phyloP scores from a whole-genome alignment of 2,797 vertebrate species.

The Gallinago nigripennis region DNA sequence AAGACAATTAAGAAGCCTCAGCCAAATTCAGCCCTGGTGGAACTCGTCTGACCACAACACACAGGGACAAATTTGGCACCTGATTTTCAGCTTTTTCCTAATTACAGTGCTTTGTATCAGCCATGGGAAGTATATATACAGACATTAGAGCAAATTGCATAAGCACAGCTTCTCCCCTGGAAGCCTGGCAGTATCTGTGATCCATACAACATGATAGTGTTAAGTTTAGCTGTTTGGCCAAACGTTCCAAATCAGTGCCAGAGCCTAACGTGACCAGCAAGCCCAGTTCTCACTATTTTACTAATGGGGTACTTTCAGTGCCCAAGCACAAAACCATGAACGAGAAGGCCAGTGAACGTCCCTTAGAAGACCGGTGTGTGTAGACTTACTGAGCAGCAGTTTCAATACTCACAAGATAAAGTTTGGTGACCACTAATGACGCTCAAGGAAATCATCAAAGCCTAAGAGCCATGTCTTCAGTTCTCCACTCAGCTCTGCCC shows the following conservation, averaged over 20 bases:
- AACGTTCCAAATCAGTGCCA: not conserved
- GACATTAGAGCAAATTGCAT: not conserved
- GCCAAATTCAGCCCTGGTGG: not conserved
- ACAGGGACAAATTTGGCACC: not conserved
- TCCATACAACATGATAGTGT: fast-evolving
- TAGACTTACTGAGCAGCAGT: not conserved
- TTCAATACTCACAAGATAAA: not conserved
- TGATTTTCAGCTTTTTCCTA: not conserved
- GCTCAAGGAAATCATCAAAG: not conserved
- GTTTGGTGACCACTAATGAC: not conserved
- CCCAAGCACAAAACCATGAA: not conserved
- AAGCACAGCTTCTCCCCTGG: not conserved
- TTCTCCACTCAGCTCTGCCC: not conserved
- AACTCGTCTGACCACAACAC: not conserved
- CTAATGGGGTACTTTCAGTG: not conserved
- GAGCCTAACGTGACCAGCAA: not conserved
- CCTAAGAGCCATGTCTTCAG: not conserved
- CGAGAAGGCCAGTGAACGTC: not conserved
- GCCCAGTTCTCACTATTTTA: not conserved
- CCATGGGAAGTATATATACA: not conserved
- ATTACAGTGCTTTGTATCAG: not conserved
- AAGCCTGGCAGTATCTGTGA: not conserved
- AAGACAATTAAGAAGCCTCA: not conserved
- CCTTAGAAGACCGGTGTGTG: fast-evolving
- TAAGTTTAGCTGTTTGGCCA: not conserved